Percentiles rank a stretch among this genome's conserved stretches.
Conservation (phyloP, 2,888 invertebrate genomes). For the Thelaira solivaga region DNA sequence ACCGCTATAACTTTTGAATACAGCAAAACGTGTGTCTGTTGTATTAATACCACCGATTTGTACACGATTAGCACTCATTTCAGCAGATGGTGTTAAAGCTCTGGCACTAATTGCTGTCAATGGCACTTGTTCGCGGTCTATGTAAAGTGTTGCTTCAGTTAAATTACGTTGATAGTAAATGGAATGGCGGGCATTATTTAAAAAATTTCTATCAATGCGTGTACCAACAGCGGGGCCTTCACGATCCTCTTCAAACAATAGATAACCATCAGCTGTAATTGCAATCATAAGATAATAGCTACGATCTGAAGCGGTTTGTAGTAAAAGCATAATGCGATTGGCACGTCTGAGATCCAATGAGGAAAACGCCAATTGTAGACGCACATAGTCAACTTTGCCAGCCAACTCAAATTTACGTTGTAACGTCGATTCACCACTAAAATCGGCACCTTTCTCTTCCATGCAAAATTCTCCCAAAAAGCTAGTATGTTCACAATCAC, state of each 20-base stretch:
- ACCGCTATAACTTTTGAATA: constrained; percentile 91
- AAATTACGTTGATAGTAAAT: constrained; percentile 84
- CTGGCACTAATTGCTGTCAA: constrained; percentile 83
- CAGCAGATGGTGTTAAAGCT: constrained; percentile 82
- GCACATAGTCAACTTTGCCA: constrained; percentile 84
- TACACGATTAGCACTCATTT: constrained; percentile 86
- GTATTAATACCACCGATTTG: constrained; percentile 92
- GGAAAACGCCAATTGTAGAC: constrained; percentile 91
- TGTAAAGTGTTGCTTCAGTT: constrained; percentile 84
- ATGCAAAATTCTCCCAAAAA: constrained; percentile 92
- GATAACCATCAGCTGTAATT: constrained; percentile 88
- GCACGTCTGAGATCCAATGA: constrained; percentile 87
- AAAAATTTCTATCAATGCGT: constrained; percentile 87
- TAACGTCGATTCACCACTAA: constrained; percentile 90
- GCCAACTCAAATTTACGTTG: constrained; percentile 86
- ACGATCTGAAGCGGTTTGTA: constrained; percentile 90
- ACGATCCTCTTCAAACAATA: constrained; percentile 91
- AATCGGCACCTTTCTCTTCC: constrained; percentile 93
- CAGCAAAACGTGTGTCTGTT: constrained; percentile 87
- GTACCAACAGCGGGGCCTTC: constrained; percentile 83
- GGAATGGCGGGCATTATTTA: constrained; percentile 87
- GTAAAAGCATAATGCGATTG: constrained; percentile 86
- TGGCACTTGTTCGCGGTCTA: constrained; percentile 86
- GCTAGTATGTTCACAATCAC: constrained; percentile 92
- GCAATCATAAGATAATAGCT: constrained; percentile 90